phyloP scores from a whole-genome alignment of 2,797 vertebrate genomes.

The Gymnothorax javanicus region DNA sequence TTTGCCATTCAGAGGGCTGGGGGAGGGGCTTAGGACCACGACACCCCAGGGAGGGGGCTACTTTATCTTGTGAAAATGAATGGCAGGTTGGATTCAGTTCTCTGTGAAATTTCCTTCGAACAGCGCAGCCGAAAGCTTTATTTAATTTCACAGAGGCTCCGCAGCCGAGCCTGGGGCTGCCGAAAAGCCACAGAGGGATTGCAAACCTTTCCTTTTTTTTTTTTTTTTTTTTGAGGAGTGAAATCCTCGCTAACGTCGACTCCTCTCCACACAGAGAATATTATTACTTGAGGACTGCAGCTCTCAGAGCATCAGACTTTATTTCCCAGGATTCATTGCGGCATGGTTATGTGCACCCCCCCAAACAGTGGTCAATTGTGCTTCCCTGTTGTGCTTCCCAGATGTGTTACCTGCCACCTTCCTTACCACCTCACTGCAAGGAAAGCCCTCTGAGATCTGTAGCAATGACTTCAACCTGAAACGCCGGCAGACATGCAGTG shows the following conservation, averaged over 20 bases:
- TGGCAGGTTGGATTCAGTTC: not conserved
- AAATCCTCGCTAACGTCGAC: not conserved
- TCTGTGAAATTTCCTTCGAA: not conserved
- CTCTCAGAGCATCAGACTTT: not conserved
- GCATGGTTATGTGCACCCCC: not conserved
- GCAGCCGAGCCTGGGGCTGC: not conserved
- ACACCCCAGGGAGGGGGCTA: not conserved
- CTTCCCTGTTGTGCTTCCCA: no score
- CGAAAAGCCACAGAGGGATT: not conserved
- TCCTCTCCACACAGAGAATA: not conserved
- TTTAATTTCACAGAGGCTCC: not conserved
- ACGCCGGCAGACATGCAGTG: slow-evolving; percentile 15
- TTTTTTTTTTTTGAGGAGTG: not conserved
- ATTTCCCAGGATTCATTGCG: not conserved
- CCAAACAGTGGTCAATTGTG: no score
- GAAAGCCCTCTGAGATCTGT: no score
- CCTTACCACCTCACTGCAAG: no score
- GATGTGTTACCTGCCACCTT: no score
- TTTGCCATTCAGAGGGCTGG: not conserved
- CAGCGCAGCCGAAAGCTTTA: not conserved
- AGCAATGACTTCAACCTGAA: not conserved
- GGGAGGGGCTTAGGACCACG: not conserved
- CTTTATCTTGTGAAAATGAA: not conserved
- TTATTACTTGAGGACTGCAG: not conserved
- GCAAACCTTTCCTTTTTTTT: not conserved